Evolutionary conservation across 1,140 invertebrate genomes (phyloP).

Genomic region (Eriocheir sinensis): DNA sequence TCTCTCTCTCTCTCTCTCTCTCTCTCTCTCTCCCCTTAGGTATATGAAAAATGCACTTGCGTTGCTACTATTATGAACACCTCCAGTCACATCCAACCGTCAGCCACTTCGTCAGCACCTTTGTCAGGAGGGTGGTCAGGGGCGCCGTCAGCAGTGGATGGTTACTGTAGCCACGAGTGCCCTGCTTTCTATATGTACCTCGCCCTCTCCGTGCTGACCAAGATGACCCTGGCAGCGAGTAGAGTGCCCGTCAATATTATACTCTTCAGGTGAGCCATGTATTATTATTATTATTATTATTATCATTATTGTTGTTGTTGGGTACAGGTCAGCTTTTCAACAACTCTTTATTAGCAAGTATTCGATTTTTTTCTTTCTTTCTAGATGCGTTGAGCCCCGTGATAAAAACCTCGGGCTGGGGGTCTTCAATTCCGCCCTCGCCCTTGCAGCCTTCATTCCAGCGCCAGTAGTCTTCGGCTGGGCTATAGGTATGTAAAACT

Average conservation of each 20-base stretch:
- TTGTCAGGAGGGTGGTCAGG: background rate
- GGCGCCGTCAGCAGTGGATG: slow-evolving; percentile 33
- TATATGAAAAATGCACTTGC: slow-evolving; percentile 70
- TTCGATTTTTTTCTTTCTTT: background rate
- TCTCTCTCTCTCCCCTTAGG: slow-evolving; percentile 33
- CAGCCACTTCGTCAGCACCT: background rate
- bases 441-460: slow-evolving; percentile 63
- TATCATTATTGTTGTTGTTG: background rate
- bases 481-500: slow-evolving; percentile 59
- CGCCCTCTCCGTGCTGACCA: slow-evolving; percentile 69
- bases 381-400: slow-evolving; percentile 69
- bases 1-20: slow-evolving; percentile 40
- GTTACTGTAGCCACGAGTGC: slow-evolving; percentile 66
- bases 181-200: slow-evolving; percentile 73
- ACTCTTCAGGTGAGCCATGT: slow-evolving; percentile 53
- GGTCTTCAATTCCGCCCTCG: slow-evolving; percentile 66
- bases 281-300: too few relatives aligned
- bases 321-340: too few relatives aligned
- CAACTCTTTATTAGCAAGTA: too few relatives aligned
- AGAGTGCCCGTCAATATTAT: slow-evolving; percentile 71
- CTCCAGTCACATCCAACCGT: background rate
- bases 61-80: background rate
- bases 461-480: slow-evolving; percentile 72
- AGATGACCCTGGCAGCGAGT: slow-evolving; percentile 69
- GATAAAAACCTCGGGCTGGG: slow-evolving; percentile 71